A percentile compares a stretch with the other conserved stretches of the same genome.
Conservation (phyloP, 1,140 invertebrate genomes). For the Tetranychus cinnabarinus region DNA sequence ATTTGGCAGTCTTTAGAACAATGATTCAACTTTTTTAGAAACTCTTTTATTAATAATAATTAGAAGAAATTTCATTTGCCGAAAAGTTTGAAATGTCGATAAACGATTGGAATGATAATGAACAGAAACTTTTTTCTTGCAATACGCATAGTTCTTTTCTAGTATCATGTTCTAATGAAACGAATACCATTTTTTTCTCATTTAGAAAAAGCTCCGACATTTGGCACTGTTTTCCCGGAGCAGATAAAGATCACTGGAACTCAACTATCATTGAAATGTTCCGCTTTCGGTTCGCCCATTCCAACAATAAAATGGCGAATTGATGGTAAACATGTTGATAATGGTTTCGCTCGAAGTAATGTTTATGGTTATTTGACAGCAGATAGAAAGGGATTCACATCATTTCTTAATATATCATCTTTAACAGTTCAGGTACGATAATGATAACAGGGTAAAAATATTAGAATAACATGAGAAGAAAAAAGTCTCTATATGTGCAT, state of each 20-base stretch:
- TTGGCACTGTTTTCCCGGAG: slow-evolving; percentile 12
- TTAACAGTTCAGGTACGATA: slow-evolving; percentile 8
- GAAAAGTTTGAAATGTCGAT: no score
- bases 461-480: not conserved
- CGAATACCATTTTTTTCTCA: not conserved
- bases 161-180: no score
- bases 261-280: slow-evolving; percentile 12
- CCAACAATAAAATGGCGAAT: slow-evolving; percentile 13
- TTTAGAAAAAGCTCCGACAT: slow-evolving; percentile 12
- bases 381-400: slow-evolving; percentile 11
- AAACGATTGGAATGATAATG: no score
- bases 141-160: no score
- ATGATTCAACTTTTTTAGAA: no score
- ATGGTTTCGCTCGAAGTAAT: slow-evolving; percentile 3
- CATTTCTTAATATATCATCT: slow-evolving; percentile 15
- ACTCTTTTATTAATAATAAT: no score
- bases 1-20: no score
- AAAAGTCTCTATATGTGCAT: no score
- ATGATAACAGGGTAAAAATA: not conserved
- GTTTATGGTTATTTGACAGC: not conserved
- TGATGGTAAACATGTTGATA: slow-evolving; percentile 8
- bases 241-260: slow-evolving; percentile 10
- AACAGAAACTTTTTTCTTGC: no score
- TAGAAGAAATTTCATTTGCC: not conserved
- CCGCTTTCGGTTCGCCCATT: slow-evolving; percentile 12